These are phyloP conservation scores for Alviniconcha strummeri DNA, from an alignment of 2,888 invertebrate species.

Conservation along the genomic window DNA sequence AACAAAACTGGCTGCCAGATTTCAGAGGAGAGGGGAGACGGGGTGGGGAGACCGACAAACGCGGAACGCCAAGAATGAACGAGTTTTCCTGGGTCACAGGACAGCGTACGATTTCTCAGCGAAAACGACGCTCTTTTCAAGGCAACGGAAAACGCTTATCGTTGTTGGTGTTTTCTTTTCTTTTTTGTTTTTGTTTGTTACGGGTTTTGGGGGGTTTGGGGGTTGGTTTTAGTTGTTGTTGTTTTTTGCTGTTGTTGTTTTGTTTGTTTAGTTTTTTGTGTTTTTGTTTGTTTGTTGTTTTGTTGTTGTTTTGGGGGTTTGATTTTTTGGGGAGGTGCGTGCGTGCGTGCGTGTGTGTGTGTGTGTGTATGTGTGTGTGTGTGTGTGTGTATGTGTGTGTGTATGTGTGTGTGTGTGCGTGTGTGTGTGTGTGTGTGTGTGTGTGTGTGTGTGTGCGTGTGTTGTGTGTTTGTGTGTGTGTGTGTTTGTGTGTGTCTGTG, in stretches of 20 bases:
- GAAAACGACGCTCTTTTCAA: too few species aligned
- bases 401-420: neutral
- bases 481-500: neutral
- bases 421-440: too few species aligned
- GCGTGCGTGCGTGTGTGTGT: slow-evolving; percentile 4
- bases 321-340: neutral
- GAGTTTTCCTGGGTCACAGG: too few species aligned
- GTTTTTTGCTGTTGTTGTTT: neutral
- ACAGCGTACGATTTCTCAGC: too few species aligned
- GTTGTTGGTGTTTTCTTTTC: neutral
- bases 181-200: neutral
- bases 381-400: neutral
- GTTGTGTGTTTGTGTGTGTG: neutral
- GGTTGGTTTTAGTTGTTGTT: neutral
- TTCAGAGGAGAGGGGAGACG: too few species aligned
- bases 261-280: neutral
- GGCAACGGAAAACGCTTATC: too few species aligned
- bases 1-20: too few species aligned
- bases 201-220: neutral
- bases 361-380: slow-evolving; percentile 5
- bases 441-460: neutral
- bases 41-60: too few species aligned
- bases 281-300: neutral
- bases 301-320: neutral
- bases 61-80: too few species aligned